phyloP scores from a whole-genome alignment of 1,140 invertebrate species.

The Helicorthomorpha holstii region DNA sequence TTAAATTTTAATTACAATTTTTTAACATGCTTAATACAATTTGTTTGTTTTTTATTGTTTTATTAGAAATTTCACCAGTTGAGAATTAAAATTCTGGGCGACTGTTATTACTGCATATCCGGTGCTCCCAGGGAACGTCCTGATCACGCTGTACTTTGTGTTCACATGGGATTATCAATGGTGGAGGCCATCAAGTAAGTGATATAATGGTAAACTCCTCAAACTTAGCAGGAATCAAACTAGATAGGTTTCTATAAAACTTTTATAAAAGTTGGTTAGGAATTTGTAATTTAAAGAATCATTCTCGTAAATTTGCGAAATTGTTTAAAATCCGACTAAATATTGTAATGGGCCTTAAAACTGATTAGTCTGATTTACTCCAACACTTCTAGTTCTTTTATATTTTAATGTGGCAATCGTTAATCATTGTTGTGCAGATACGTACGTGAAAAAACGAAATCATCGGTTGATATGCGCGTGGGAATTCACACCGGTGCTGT shows the following conservation, averaged over 20 bases:
- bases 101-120: slow-evolving; percentile 92
- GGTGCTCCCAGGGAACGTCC: slow-evolving; percentile 62
- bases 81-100: slow-evolving; percentile 85
- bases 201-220: not conserved
- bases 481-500: slow-evolving; percentile 94
- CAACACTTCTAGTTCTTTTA: too few relatives aligned
- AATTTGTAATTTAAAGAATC: too few relatives aligned
- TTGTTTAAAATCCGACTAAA: too few relatives aligned
- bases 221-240: too few relatives aligned
- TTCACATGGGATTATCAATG: slow-evolving; percentile 91
- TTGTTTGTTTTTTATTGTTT: slow-evolving; percentile 13
- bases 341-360: too few relatives aligned
- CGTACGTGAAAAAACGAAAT: slow-evolving; percentile 86
- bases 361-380: too few relatives aligned
- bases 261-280: too few relatives aligned
- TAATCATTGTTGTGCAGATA: slow-evolving; percentile 37
- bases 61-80: slow-evolving; percentile 79
- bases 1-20: not conserved
- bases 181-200: slow-evolving; percentile 87
- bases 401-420: not conserved
- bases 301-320: too few relatives aligned
- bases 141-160: slow-evolving; percentile 83
- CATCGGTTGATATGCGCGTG: slow-evolving; percentile 93
- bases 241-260: too few relatives aligned
- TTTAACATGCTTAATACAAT: slow-evolving; percentile 5